Evolutionary conservation across 2,888 invertebrate species (phyloP), one percentile per base, ranked within the genome.

Genomic region (Elysia crispata): DNA sequence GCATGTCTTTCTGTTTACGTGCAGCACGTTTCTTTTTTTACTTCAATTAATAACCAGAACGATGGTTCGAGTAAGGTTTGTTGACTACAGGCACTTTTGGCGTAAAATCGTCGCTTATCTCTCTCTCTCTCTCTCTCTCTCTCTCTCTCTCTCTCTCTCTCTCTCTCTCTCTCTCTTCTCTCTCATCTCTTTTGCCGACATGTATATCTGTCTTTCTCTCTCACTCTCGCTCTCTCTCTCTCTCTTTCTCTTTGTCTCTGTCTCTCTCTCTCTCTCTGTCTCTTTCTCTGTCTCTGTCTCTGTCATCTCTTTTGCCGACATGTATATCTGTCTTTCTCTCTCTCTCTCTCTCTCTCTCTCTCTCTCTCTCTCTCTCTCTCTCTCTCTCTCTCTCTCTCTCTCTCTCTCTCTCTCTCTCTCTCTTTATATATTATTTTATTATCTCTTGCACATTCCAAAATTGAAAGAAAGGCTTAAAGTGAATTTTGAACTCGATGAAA

Each of bases 191-290:
- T 31, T 28, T 30, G 50, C 25, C n/a, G n/a, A n/a, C n/a, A n/a
- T n/a, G n/a, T n/a, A n/a, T n/a, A n/a, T 60, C 70, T 33, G 20
- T 66, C 41, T 62, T 30, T 78, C 73, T 78, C 49, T 73, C 49
- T 73, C 49, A 49, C 49, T 50, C 49, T 54, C 73, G 49, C 73
- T 30, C 73, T 23, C 23, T 50, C 18, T 28, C n/a, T 23, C 23
- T 23, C 23, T 50, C 49, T 28, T 6, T 20, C 49, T 70, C 33
- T 31, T 6, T 70, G 11, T n/a, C n/a, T n/a, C n/a, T n/a, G n/a
- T n/a, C n/a, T n/a, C n/a, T n/a, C n/a, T n/a, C 67, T 67, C 76
- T 25, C 28, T 31, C 25, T 67, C 50, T 25, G 18, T 23, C n/a
- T 70, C 28, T 54, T 30, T 64, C 31, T 57, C 54, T n/a, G n/a